Evolutionary conservation across 2,888 invertebrate genomes (phyloP).

Genomic region (Leistus spinibarbis): DNA sequence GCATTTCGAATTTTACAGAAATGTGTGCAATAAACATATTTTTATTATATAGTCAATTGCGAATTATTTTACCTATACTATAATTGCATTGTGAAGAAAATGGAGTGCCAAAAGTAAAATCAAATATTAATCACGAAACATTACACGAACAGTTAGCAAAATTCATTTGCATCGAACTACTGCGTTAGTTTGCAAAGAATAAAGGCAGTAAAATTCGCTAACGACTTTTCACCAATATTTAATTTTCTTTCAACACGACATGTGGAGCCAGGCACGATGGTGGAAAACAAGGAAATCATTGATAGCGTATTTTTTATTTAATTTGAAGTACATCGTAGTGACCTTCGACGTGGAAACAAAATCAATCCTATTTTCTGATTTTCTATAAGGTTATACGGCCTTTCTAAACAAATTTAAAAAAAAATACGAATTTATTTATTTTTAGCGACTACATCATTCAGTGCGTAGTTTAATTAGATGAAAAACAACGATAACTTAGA

Average conservation of each 20-base stretch:
- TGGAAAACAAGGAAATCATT: background rate
- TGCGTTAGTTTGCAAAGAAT: conserved; percentile 7
- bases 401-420: background rate
- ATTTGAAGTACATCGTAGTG: background rate
- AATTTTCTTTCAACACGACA: conserved; percentile 11
- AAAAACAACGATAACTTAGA: background rate
- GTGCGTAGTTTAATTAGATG: too few relatives aligned
- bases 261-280: conserved; percentile 16
- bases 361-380: background rate
- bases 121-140: too few relatives aligned
- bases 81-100: too few relatives aligned
- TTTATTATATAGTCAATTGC: too few relatives aligned
- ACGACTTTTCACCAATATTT: conserved; percentile 7
- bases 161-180: background rate
- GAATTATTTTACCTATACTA: too few relatives aligned
- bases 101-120: background rate
- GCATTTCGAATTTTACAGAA: too few relatives aligned
- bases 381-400: background rate
- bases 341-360: background rate
- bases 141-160: too few relatives aligned
- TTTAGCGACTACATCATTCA: background rate
- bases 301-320: background rate
- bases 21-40: too few relatives aligned
- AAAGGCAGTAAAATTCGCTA: background rate
- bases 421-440: background rate